Conservation (phyloP, 92 coral and sea anemone genomes). For the Palythoa grandiflora region DNA sequence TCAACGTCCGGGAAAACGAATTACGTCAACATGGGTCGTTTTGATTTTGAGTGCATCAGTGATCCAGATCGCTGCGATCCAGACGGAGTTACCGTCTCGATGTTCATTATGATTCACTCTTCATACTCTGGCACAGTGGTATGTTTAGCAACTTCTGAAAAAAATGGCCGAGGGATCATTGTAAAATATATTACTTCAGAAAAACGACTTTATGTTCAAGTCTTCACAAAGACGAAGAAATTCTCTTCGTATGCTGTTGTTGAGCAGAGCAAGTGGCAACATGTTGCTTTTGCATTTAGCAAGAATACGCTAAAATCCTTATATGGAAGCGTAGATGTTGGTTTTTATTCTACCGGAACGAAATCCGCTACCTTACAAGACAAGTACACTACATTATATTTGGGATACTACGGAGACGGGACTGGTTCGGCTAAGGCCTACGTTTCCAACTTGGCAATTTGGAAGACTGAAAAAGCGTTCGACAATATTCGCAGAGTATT, state of each 20-base stretch:
- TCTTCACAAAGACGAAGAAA: neutral
- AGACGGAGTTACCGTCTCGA: slow-evolving; percentile 64
- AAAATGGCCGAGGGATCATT: slow-evolving; percentile 36
- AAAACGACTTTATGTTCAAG: neutral
- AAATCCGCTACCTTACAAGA: neutral
- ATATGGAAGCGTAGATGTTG: neutral
- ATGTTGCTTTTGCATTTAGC: neutral
- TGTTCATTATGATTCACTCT: slow-evolving; percentile 55
- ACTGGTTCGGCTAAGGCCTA: slow-evolving; percentile 19
- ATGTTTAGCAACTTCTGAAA: slow-evolving; percentile 27
- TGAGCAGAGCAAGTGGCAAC: neutral
- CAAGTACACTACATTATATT: slow-evolving; percentile 2
- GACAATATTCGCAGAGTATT: slow-evolving; percentile 20
- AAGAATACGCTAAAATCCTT: neutral
- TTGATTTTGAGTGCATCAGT: slow-evolving; percentile 62
- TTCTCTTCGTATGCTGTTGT: neutral
- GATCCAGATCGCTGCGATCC: slow-evolving; percentile 61
- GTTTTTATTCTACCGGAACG: neutral
- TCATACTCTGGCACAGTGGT: slow-evolving; percentile 4
- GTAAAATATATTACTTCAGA: neutral
- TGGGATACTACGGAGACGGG: slow-evolving; percentile 14
- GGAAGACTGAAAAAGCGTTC: slow-evolving; percentile 24
- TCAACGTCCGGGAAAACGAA: slow-evolving; percentile 14
- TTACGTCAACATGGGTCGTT: slow-evolving; percentile 71
- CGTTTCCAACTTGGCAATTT: slow-evolving; percentile 34